Conservation (phyloP, 2,113 vertebrate species). For the Actenoides lindsayi region DNA sequence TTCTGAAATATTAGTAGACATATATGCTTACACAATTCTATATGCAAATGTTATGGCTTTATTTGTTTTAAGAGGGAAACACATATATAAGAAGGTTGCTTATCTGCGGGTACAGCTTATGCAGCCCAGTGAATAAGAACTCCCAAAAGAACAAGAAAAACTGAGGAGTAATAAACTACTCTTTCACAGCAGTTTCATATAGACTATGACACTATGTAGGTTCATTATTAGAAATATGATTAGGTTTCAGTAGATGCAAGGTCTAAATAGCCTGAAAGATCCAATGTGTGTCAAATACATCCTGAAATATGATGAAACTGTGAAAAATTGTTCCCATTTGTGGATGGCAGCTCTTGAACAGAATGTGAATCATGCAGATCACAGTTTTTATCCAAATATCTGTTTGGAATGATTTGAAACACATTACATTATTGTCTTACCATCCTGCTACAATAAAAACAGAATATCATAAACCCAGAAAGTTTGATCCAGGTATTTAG, state of each 20-base stretch:
- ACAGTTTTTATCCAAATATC: not conserved
- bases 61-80: not conserved
- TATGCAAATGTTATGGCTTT: not conserved
- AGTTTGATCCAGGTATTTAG: not conserved
- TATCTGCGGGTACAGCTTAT: not conserved
- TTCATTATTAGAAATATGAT: not conserved
- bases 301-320: not conserved
- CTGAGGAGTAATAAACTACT: not conserved
- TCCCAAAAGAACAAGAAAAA: not conserved
- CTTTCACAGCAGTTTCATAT: not conserved
- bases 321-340: not conserved
- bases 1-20: not conserved
- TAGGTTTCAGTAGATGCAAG: not conserved
- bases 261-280: not conserved
- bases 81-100: not conserved
- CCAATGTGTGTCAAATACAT: not conserved
- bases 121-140: not conserved
- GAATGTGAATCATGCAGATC: not conserved
- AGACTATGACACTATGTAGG: not conserved
- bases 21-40: not conserved
- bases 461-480: not conserved
- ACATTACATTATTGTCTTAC: not conserved
- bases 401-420: not conserved
- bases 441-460: not conserved
- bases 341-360: not conserved